phyloP scores from a whole-genome alignment of 1,140 invertebrate genomes.

The Helicorthomorpha holstii region DNA sequence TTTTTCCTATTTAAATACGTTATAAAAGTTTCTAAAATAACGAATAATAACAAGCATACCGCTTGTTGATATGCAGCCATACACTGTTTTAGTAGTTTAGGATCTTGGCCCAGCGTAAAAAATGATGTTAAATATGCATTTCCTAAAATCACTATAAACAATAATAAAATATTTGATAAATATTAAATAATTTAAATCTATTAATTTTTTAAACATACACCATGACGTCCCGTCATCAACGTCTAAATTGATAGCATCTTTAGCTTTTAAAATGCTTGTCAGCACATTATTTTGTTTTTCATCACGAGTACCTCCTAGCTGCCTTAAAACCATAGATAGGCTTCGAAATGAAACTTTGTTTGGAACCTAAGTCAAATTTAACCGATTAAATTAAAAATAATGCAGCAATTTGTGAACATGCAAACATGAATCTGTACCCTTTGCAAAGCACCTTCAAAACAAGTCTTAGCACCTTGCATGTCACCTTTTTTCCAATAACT shows the following conservation, averaged over 20 bases:
- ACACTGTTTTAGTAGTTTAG: background rate
- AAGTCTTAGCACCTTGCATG: conserved; percentile 60
- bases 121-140: conserved; percentile 3
- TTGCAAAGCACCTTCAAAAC: conserved; percentile 62
- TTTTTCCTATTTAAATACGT: too few species aligned
- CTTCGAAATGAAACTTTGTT: conserved; percentile 63
- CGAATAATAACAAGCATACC: too few species aligned
- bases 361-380: conserved; percentile 35
- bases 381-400: background rate
- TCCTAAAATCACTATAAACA: conserved; percentile 1
- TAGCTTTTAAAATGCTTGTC: conserved; percentile 56
- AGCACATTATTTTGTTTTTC: conserved; percentile 46
- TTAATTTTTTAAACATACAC: conserved; percentile 18
- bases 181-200: background rate
- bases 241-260: conserved; percentile 64
- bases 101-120: conserved; percentile 3
- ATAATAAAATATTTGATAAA: background rate
- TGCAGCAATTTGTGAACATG: background rate
- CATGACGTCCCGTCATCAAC: conserved; percentile 67
- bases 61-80: conserved; percentile 2
- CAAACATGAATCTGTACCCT: conserved; percentile 37
- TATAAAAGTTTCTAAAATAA: too few species aligned
- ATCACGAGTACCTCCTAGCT: conserved; percentile 36
- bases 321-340: conserved; percentile 64
- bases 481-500: conserved; percentile 78